A percentile compares a stretch with the other conserved stretches of the same genome.
Evolutionary conservation across 1,140 invertebrate genomes (phyloP).

Genomic region (Zophobas atratus): DNA sequence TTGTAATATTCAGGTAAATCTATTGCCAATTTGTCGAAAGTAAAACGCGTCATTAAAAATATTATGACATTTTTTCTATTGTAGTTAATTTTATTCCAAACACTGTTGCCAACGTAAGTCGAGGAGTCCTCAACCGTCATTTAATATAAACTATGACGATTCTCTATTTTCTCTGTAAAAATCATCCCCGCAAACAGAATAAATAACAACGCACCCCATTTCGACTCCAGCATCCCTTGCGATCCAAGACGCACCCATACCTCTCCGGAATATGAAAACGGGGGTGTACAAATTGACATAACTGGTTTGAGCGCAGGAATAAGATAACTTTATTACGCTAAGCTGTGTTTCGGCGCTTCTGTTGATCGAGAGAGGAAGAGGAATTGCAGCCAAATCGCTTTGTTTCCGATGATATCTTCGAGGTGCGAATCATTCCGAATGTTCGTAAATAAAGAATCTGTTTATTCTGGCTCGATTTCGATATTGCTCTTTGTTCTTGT

Average conservation of each 20-base stretch:
- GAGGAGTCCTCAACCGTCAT: no score
- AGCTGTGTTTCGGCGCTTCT: conserved; percentile 12
- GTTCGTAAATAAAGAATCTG: neutral
- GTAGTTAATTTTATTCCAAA: no score
- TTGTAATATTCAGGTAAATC: no score
- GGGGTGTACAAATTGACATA: conserved; percentile 47
- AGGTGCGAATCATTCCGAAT: neutral
- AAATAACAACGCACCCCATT: no score
- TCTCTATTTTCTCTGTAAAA: no score
- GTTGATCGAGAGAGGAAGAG: conserved; percentile 31
- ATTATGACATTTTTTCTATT: no score
- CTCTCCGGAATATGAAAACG: conserved; percentile 1
- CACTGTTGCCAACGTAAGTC: no score
- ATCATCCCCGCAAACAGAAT: no score
- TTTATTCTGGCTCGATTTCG: neutral
- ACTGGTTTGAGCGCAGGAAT: conserved; percentile 41
- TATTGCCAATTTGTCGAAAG: no score
- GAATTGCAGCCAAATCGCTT: conserved; percentile 38
- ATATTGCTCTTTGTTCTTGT: conserved; percentile 26
- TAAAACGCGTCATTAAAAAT: no score
- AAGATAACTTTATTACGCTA: conserved; percentile 46
- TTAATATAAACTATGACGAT: no score
- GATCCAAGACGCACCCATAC: conserved; percentile 6
- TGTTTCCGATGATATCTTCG: conserved; percentile 39
- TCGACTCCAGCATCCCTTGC: neutral